Conservation (phyloP, 1,140 invertebrate species). For the honey bee (Apis mellifera) region DNA sequence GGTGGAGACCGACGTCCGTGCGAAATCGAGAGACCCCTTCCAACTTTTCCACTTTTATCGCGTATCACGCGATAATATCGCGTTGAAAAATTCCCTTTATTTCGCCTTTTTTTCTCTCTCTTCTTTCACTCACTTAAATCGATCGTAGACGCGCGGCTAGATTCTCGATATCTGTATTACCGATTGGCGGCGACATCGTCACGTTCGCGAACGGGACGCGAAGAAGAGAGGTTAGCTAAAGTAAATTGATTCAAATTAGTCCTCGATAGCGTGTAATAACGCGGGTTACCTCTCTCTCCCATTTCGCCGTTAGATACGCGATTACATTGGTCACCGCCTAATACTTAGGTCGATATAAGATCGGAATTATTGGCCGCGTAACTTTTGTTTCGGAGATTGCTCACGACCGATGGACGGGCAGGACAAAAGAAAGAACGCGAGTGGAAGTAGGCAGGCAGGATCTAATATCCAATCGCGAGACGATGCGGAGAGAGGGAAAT, state of each 20-base stretch:
- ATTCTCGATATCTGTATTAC: too few species aligned
- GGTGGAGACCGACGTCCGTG: slow-evolving; percentile 48
- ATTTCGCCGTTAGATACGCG: slow-evolving; percentile 75
- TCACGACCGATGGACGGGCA: slow-evolving; percentile 21
- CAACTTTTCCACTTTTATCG: slow-evolving; percentile 15
- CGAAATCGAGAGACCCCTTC: slow-evolving; percentile 43
- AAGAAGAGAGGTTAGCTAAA: slow-evolving; percentile 64
- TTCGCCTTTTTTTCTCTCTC: too few species aligned
- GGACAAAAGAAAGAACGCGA: slow-evolving; percentile 23
- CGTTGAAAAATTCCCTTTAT: too few species aligned
- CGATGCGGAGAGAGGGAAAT: slow-evolving; percentile 61
- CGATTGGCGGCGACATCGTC: slow-evolving; percentile 13
- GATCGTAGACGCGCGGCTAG: too few species aligned
- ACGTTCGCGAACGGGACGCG: slow-evolving; percentile 52
- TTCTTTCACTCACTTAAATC: too few species aligned
- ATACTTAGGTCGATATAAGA: slow-evolving; percentile 80
- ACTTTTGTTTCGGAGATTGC: slow-evolving; percentile 54
- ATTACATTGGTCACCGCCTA: slow-evolving; percentile 80
- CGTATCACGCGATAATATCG: neutral
- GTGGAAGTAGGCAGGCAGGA: too few species aligned
- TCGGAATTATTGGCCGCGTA: slow-evolving; percentile 74
- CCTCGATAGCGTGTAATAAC: slow-evolving; percentile 78
- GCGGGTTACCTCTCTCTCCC: slow-evolving; percentile 72
- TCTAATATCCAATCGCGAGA: neutral
- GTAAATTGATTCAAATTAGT: slow-evolving; percentile 81